phyloP scores from a whole-genome alignment of 2,113 vertebrate species.

The Serranochromis macrocephalus region DNA sequence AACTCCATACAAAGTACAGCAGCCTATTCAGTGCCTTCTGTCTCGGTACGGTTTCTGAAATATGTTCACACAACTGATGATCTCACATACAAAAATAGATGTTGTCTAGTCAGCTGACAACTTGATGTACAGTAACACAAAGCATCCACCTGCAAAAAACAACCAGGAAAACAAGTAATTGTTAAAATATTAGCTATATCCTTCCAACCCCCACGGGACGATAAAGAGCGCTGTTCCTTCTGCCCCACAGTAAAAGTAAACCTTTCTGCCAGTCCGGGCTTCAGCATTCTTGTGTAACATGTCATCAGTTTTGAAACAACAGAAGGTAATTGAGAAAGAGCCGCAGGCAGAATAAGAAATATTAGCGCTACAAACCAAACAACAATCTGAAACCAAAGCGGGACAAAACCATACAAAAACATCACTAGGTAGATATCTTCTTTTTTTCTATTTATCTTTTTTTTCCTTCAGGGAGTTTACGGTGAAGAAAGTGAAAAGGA shows the following conservation, averaged over 20 bases:
- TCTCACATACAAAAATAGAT: constrained; percentile 74
- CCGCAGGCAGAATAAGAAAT: constrained; percentile 48
- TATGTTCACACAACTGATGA: constrained; percentile 64
- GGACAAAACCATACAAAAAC: constrained; percentile 58
- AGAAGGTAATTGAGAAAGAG: constrained; percentile 44
- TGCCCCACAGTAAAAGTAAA: constrained; percentile 12
- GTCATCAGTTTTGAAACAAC: constrained; percentile 32
- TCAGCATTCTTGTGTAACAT: constrained; percentile 13
- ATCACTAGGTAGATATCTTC: constrained; percentile 50
- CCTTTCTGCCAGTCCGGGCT: not conserved
- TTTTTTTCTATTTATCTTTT: not conserved
- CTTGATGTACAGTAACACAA: constrained; percentile 68
- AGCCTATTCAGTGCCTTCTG: constrained; percentile 33
- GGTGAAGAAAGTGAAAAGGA: constrained; percentile 33
- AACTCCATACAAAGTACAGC: constrained; percentile 50
- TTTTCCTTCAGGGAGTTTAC: constrained; percentile 3
- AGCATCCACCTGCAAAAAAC: constrained; percentile 63
- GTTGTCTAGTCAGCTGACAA: constrained; percentile 69
- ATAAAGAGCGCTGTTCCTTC: constrained; percentile 17
- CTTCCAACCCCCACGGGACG: constrained; percentile 19
- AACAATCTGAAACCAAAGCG: constrained; percentile 56
- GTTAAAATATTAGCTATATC: constrained; percentile 63
- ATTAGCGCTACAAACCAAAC: constrained; percentile 51
- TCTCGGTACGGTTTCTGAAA: constrained; percentile 43
- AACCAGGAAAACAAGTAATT: constrained; percentile 46